Base-by-base conservation (phyloP, 2,888 invertebrate species). In the Lycaena phlaeas region DNA sequence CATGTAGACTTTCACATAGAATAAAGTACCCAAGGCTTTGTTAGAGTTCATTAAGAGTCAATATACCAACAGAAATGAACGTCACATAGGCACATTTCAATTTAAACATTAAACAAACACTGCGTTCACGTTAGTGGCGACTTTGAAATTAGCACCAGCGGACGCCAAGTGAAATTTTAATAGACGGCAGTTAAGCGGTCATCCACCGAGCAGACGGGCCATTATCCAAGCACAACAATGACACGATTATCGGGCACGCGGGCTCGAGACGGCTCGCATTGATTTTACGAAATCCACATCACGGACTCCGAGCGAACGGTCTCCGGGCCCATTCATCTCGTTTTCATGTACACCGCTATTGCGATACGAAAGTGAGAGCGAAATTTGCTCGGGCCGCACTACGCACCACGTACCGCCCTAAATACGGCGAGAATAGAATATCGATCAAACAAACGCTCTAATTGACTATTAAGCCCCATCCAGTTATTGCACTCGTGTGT, bases 301-400 rank as follows among this genome's bases (percentile, higher is more conserved):
- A 74, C 75, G 64, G 68, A 64, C 67, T 72, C 65, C 64, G 72
- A 78, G 76, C 67, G 71, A 76, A 77, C 77, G 71, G 71, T 66
- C 75, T 73, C 73, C 66, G 74, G 70, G 59, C 67, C 75, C 81
- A 82, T 82, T 84, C 82, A 82, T 81, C 81, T 82, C 79, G 77
- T 79, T 82, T 79, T 76, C 77, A 76, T 79, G 76, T 78, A 76
- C 72, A 68, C 64, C 65, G 70, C 72, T 77, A 68, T 76, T 76
- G 74, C 77, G 68, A 73, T 75, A 66, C 74, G 82, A 84, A 82
- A 81, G 82, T 73, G 82, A 82, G 77, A 82, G 82, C 74, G 70
- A 68, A 77, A 74, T 79, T 77, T 71, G 68, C 77, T 72, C 74
- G 61, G 68, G 55, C 64, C 45, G 68, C 72, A 76, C 68, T 70